Evolutionary conservation across 2,797 vertebrate species (phyloP), one percentile per base, ranked within the genome.

Genomic region (Florisuga fusca): DNA sequence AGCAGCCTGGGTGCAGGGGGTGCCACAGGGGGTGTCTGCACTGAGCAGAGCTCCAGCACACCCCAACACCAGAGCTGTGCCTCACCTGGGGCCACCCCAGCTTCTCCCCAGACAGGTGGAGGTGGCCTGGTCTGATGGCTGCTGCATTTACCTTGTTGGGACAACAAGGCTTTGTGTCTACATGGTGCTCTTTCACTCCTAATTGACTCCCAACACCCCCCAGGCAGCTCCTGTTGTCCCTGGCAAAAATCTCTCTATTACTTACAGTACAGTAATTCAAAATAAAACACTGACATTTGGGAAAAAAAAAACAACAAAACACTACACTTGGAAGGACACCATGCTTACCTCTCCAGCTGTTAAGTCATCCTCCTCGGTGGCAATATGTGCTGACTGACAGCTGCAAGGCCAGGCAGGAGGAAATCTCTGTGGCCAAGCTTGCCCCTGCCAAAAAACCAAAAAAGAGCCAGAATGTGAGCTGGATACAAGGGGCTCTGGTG

Each of bases 131-230:
- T n/a, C 51, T 20, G 46, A 22, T 23, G 10, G 10, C 22, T 19
- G 53, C 4, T 6, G 36, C 18, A 1, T 6, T 33, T 12, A 11
- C 9, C 43, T 34, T 0, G 0, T 5, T 1, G 20, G 19, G 12
- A 23, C 46, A 25, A 41, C 38, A 41, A 41, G 38, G 38, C 13
- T 41, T 41, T 41, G 38, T 14, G 38, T 41, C 13, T 41, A 41
- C 38, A 41, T 41, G 38, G 38, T 15, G 16, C 31, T 12, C 46
- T 27, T 5, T 19, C 43, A 4, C 36, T 33, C 55, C 64, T 27
- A 4, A 54, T 22, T 67, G 26, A 3, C 72, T 63, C 48, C 72
- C 72, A 68, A 15, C 69, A 41, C 45, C 4, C 57, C 33, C 45
- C 71, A 59, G 19, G 31, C 53, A 20, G 0, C 36, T 20, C 46